phyloP scores from a whole-genome alignment of 2,113 vertebrate genomes.

The Eidolon helvum region DNA sequence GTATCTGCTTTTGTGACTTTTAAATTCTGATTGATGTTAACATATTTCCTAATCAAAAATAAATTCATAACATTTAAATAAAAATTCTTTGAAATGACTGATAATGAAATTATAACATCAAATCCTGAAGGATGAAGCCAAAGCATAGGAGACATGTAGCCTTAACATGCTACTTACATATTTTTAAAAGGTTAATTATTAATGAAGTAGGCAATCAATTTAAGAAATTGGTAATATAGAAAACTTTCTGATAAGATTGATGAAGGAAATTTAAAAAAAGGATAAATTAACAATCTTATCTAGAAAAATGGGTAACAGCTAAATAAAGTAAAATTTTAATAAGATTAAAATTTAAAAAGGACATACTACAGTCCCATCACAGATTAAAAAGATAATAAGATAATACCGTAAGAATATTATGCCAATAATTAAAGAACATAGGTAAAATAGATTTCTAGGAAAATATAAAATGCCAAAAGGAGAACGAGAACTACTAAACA shows the following conservation, averaged over 20 bases:
- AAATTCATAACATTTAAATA: not conserved
- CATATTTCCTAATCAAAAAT: not conserved
- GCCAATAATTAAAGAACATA: not conserved
- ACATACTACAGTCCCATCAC: not conserved
- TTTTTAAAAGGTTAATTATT: constrained; percentile 21
- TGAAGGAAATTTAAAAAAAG: not conserved
- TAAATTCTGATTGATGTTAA: not conserved
- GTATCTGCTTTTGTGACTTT: not conserved
- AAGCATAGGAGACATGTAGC: not conserved
- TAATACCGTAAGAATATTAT: not conserved
- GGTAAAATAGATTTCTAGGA: not conserved
- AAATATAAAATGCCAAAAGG: not conserved
- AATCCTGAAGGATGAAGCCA: not conserved
- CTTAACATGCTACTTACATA: not conserved
- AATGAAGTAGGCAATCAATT: not conserved
- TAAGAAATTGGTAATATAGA: not conserved
- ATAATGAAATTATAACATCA: not conserved
- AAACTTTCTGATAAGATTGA: not conserved
- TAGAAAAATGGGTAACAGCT: not conserved
- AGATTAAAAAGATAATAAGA: not conserved
- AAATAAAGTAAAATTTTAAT: not conserved
- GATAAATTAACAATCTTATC: not conserved
- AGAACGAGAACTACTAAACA: not conserved
- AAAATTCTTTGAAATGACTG: not conserved
- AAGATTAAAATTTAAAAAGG: not conserved